These are phyloP conservation scores for Phania funesta DNA, from an alignment of 2,888 invertebrate species.

Conservation along the genomic window DNA sequence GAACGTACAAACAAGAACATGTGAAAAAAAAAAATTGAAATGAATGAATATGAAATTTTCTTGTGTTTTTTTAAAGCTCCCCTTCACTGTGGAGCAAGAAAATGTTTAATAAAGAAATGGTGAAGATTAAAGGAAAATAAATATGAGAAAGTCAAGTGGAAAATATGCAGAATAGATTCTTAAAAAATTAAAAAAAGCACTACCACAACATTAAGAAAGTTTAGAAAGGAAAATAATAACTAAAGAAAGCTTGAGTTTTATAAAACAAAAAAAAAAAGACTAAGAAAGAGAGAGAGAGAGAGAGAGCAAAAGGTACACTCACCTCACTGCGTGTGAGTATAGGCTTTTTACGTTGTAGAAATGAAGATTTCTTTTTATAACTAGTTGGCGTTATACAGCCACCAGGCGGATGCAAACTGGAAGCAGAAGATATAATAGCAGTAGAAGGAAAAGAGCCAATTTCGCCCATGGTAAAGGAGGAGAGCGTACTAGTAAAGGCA, in stretches of 20 bases:
- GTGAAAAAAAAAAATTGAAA: conserved; percentile 10
- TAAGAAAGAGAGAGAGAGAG: not conserved
- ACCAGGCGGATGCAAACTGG: conserved; percentile 57
- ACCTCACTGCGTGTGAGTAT: conserved; percentile 80
- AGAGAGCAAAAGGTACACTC: conserved; percentile 75
- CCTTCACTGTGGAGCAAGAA: not conserved
- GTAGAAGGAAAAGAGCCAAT: conserved; percentile 45
- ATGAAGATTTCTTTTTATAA: conserved; percentile 76
- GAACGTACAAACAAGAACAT: conserved; percentile 6
- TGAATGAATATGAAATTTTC: conserved; percentile 37
- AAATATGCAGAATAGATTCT: too few relatives aligned
- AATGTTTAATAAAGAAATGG: conserved; percentile 4
- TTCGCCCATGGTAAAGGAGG: conserved; percentile 39
- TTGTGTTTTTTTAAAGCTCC: not conserved
- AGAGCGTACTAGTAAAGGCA: conserved; percentile 50
- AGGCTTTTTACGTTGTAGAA: conserved; percentile 79
- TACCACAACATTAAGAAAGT: conserved; percentile 11
- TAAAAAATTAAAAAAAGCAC: too few relatives aligned
- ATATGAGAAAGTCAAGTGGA: not conserved
- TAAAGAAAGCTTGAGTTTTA: not conserved
- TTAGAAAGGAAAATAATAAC: not conserved
- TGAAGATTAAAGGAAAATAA: conserved; percentile 36
- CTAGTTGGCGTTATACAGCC: conserved; percentile 63
- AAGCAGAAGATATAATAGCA: conserved; percentile 65
- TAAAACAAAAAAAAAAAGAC: not conserved